phyloP scores from a whole-genome alignment of 2,797 vertebrate species.

The Triplophysa yarkandensis region DNA sequence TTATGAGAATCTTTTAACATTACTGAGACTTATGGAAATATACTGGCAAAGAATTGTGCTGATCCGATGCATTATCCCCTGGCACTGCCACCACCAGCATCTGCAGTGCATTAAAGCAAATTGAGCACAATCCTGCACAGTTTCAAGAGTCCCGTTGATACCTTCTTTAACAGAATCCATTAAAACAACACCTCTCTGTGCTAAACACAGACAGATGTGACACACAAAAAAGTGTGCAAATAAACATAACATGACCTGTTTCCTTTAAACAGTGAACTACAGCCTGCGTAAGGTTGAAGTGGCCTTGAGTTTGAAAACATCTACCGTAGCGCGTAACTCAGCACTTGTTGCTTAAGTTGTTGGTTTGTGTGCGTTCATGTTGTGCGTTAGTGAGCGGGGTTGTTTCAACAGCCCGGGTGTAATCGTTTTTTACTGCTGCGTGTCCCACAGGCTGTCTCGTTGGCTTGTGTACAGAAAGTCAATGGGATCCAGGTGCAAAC shows the following conservation, averaged over 20 bases:
- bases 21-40: not conserved
- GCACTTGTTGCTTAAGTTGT: constrained; percentile 11
- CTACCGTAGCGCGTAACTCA: constrained; percentile 13
- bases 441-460: constrained; percentile 54
- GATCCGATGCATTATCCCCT: constrained; percentile 44
- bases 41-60: constrained; percentile 18
- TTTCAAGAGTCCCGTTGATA: not conserved
- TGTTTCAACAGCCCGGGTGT: constrained; percentile 58
- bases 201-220: constrained; percentile 35
- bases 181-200: constrained; percentile 7
- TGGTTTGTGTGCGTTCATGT: constrained; percentile 39
- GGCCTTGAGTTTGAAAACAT: constrained; percentile 10
- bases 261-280: constrained; percentile 6
- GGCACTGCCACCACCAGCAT: constrained; percentile 43
- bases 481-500: constrained; percentile 60
- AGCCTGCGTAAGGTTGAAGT: not conserved
- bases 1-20: not conserved
- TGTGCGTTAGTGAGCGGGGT: constrained; percentile 33
- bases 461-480: constrained; percentile 52
- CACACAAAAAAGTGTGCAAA: not conserved
- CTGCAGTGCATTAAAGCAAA: constrained; percentile 31
- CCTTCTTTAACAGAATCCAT: constrained; percentile 18
- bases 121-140: constrained; percentile 12
- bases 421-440: constrained; percentile 60
- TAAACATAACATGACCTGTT: constrained; percentile 1